A percentile compares a stretch with the other conserved stretches of the same genome.
Evolutionary conservation across 1,140 invertebrate species (phyloP).

Genomic region (Trissolcus basalis): DNA sequence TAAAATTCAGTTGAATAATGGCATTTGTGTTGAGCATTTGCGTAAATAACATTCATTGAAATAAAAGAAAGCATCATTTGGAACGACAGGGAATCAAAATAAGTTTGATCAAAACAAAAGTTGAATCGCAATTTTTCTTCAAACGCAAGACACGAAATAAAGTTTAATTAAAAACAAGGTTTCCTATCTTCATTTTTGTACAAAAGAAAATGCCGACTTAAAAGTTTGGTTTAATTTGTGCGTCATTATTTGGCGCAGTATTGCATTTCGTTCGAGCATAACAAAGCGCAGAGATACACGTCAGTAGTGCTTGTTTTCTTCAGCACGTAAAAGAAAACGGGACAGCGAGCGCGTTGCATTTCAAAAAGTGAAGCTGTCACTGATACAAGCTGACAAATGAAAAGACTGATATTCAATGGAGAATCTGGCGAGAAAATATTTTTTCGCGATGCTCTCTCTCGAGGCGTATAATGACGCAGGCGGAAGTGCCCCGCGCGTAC

Average conservation of each 20-base stretch:
- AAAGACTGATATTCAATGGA: conserved; percentile 57
- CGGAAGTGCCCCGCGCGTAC: conserved; percentile 55
- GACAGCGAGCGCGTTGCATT: conserved; percentile 8
- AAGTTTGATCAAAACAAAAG: too few relatives aligned
- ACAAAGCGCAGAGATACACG: conserved; percentile 17
- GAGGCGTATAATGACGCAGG: conserved; percentile 51
- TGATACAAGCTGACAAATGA: conserved; percentile 53
- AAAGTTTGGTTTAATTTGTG: conserved; percentile 34
- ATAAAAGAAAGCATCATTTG: too few relatives aligned
- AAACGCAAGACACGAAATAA: too few relatives aligned
- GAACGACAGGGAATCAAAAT: too few relatives aligned
- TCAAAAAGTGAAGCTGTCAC: conserved; percentile 34
- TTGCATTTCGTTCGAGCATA: conserved; percentile 41
- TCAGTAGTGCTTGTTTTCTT: conserved; percentile 27
- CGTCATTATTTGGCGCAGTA: conserved; percentile 39
- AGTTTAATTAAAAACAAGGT: not conserved
- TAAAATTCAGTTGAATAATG: too few relatives aligned
- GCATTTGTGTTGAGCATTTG: too few relatives aligned
- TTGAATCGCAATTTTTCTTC: too few relatives aligned
- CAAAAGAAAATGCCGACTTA: conserved; percentile 16
- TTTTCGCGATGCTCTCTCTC: conserved; percentile 41
- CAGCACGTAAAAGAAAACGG: conserved; percentile 16
- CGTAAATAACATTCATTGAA: too few relatives aligned
- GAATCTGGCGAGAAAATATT: conserved; percentile 51
- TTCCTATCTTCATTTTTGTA: conserved; percentile 1